Evolutionary conservation across 2,888 invertebrate genomes (phyloP), one percentile per base, ranked within the genome.

Genomic region (Drosophila peninsularis): DNA sequence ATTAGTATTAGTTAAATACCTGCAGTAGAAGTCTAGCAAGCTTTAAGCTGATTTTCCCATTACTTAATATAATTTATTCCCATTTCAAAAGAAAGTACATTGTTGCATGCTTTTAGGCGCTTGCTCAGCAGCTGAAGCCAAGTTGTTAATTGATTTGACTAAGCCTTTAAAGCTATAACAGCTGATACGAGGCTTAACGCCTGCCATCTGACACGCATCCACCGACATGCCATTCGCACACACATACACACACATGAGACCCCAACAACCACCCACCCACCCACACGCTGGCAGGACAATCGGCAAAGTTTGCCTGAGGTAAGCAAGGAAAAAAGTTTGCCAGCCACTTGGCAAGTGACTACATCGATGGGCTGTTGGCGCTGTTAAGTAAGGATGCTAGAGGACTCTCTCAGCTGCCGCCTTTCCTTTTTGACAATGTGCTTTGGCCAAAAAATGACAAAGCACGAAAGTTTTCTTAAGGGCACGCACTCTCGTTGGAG

Each of bases 71-170:
- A 30, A 30, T 10, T 30, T 10, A 30, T 14, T 14, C 14, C 14
- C 0, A 14, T 6, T 14, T 14, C n/a, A n/a, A 17, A 10, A 10
- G n/a, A 37, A 9, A 10, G 4, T 9, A 14, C 1, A 14, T 44
- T 13, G 42, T 58, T 14, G 77, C 72, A 50, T 63, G 66, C 85
- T 78, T 86, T 86, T 71, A 73, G 87, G 86, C 62, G 55, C 34
- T 24, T 58, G 32, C 9, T 24, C 27, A 19, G 1, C 3, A 44
- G 41, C 47, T 44, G 27, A 39, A 64, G 74, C 36, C 45, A 60
- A 66, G 72, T 69, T 76, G 81, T 82, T 89, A 83, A 83, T 83
- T 83, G 88, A 84, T 83, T 75, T 62, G 69, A 42, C 52, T 42
- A n/a, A 42, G 49, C 78, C 73, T 81, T 83, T 84, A 75, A 84